Evolutionary conservation across 2,888 invertebrate genomes (phyloP).

Genomic region (Tigriopus californicus): DNA sequence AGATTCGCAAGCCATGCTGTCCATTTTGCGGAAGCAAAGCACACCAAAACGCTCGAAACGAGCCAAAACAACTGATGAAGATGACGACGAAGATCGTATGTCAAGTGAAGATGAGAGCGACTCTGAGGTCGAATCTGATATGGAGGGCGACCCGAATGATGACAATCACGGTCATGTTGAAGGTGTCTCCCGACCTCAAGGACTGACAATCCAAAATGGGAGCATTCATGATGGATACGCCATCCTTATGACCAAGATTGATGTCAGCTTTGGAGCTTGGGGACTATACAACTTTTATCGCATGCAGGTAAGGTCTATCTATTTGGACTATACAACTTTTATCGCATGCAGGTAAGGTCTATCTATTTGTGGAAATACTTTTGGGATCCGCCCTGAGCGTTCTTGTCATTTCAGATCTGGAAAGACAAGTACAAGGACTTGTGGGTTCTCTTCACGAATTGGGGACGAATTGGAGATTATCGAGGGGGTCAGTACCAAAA

Average conservation of each 20-base stretch:
- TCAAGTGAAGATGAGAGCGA: neutral
- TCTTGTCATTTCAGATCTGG: slow-evolving; percentile 22
- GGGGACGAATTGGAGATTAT: slow-evolving; percentile 33
- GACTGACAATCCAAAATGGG: slow-evolving; percentile 25
- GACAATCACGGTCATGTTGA: neutral
- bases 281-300: slow-evolving; percentile 36
- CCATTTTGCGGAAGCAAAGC: neutral
- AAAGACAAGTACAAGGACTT: slow-evolving; percentile 27
- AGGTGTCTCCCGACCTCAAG: neutral
- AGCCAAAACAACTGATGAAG: neutral
- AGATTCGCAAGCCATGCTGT: slow-evolving; percentile 1
- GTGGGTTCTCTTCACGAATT: slow-evolving; percentile 33
- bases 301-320: slow-evolving; percentile 28
- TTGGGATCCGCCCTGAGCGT: too few relatives aligned
- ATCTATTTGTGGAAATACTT: too few relatives aligned
- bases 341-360: slow-evolving; percentile 30
- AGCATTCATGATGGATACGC: slow-evolving; percentile 27
- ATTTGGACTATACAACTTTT: slow-evolving; percentile 36
- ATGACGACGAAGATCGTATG: neutral
- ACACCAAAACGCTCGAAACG: neutral
- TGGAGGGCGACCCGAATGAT: too few relatives aligned
- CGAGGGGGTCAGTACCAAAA: slow-evolving; percentile 29
- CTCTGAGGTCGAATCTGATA: neutral
- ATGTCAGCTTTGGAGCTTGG: slow-evolving; percentile 28
- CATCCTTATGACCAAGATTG: slow-evolving; percentile 32